Conservation (phyloP, 2,113 vertebrate species). For the Phocoena sinus region DNA sequence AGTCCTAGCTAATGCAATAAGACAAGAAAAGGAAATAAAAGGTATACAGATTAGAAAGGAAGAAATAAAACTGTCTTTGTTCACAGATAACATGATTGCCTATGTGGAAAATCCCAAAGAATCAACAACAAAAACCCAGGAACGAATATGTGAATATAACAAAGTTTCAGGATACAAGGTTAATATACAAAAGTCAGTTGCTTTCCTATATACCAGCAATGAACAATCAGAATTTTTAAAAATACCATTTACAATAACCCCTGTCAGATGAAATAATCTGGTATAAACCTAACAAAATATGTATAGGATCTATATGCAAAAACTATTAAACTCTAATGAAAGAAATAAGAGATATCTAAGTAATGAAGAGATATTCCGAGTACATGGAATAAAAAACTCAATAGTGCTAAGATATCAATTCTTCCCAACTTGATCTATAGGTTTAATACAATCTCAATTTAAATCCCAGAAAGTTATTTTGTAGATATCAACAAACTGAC, state of each 20-base stretch:
- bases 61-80: neutral
- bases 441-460: neutral
- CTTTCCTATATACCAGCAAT: neutral
- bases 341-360: slow-evolving; percentile 9
- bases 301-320: neutral
- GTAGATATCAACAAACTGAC: neutral
- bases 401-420: neutral
- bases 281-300: neutral
- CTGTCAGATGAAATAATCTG: neutral
- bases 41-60: neutral
- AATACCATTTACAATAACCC: neutral
- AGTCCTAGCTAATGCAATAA: neutral
- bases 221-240: neutral
- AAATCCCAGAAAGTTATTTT: neutral
- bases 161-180: neutral
- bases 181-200: neutral
- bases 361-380: neutral
- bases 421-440: neutral
- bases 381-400: neutral
- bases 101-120: neutral
- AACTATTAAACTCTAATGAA: neutral
- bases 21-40: neutral
- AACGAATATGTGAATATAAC: neutral
- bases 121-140: neutral
- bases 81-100: neutral